Percentiles rank a stretch among this genome's conserved stretches.
phyloP scores from a whole-genome alignment of 2,113 vertebrate species.

The Marmota monax region DNA sequence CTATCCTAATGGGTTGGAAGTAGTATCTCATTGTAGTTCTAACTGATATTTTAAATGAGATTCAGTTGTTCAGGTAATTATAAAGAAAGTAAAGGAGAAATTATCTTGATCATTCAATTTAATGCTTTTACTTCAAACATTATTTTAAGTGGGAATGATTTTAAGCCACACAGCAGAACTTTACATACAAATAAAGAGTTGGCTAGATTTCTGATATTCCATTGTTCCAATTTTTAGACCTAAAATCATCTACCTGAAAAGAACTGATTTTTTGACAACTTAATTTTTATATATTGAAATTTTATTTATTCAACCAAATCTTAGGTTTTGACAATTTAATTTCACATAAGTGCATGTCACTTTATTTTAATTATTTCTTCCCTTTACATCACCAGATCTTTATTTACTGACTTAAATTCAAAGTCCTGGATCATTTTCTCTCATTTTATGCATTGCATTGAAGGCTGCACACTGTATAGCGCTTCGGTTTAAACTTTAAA shows the following conservation, averaged over 20 bases:
- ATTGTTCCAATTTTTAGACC: constrained; percentile 41
- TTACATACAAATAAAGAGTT: background rate
- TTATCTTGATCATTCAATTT: background rate
- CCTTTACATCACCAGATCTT: constrained; percentile 67
- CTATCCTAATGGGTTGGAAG: background rate
- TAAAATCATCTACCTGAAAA: constrained; percentile 49
- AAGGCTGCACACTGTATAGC: background rate
- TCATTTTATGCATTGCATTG: background rate
- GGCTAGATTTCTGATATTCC: background rate
- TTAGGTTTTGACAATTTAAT: constrained; percentile 74
- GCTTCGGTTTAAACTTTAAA: background rate
- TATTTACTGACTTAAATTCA: constrained; percentile 63
- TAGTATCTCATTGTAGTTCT: background rate
- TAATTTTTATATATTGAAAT: constrained; percentile 38
- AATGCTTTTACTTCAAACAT: background rate
- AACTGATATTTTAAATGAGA: background rate
- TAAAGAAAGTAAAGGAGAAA: background rate
- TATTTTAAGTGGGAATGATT: background rate
- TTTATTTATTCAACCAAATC: constrained; percentile 60
- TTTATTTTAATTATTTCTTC: constrained; percentile 62
- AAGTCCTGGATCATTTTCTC: constrained; percentile 22
- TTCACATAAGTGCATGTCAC: constrained; percentile 29
- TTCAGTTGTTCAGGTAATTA: background rate
- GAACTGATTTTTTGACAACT: constrained; percentile 22
- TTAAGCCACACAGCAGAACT: background rate